These are phyloP conservation scores for Metacarcinus magister DNA, from an alignment of 2,888 invertebrate species.

Conservation along the genomic window DNA sequence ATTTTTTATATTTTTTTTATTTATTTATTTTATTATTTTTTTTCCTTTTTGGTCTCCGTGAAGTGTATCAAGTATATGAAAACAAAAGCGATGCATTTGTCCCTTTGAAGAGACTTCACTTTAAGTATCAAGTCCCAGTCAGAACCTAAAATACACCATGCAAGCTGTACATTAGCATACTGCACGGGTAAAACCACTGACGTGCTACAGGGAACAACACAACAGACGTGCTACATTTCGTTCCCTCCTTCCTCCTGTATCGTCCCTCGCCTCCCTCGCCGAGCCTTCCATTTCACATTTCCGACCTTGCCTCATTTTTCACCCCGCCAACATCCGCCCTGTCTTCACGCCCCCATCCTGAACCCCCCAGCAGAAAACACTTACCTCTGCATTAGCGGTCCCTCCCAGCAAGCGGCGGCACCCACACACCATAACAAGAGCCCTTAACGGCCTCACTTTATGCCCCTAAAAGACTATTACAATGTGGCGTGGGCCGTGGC, in stretches of 20 bases:
- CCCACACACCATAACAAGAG: neutral
- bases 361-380: constrained; percentile 16
- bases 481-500: neutral
- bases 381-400: constrained; percentile 36
- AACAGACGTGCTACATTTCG: neutral
- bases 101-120: neutral
- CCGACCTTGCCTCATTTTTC: neutral
- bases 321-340: neutral
- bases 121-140: neutral
- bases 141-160: neutral
- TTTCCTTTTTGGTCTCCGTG: too few species aligned
- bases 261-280: neutral
- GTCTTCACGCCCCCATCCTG: neutral
- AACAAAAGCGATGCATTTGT: neutral
- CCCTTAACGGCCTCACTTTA: constrained; percentile 38
- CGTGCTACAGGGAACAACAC: neutral
- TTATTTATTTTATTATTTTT: too few species aligned
- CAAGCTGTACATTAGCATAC: neutral
- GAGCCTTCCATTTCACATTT: neutral
- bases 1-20: neutral
- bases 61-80: too few species aligned
- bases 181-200: neutral
- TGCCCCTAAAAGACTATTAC: constrained; percentile 36
- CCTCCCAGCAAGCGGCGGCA: constrained; percentile 40
- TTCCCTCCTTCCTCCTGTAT: neutral